These are phyloP conservation scores for Fragum sueziense DNA, from an alignment of 2,888 invertebrate species.

Conservation along the genomic window DNA sequence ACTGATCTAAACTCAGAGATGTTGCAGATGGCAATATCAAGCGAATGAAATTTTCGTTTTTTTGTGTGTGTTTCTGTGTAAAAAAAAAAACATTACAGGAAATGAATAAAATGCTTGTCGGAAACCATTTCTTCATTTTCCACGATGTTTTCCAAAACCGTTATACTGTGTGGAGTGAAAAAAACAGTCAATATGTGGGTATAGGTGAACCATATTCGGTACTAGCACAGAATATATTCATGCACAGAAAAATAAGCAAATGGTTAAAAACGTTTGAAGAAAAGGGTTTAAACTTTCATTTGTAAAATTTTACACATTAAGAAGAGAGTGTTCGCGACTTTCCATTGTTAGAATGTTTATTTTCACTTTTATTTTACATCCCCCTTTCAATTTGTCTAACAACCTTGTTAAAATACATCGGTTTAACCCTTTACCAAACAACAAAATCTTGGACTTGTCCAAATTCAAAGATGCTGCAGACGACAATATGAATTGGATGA, in stretches of 20 bases:
- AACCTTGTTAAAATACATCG: constrained; percentile 11
- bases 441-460: no score
- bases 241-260: no score
- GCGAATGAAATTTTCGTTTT: no score
- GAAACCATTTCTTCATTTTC: background rate
- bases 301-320: constrained; percentile 22
- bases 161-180: no score
- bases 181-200: no score
- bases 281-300: background rate
- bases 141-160: background rate
- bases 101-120: background rate
- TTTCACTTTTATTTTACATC: constrained; percentile 39
- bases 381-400: constrained; percentile 43
- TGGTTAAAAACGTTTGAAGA: background rate
- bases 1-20: background rate
- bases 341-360: constrained; percentile 48
- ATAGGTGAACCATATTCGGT: no score
- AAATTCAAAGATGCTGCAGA: no score
- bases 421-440: no score
- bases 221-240: no score
- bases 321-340: constrained; percentile 6
- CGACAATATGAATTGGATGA: no score
- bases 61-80: background rate
- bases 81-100: background rate
- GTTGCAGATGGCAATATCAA: background rate